Evolutionary conservation across 2,888 invertebrate species (phyloP).

Genomic region (Drosophila tripunctata): DNA sequence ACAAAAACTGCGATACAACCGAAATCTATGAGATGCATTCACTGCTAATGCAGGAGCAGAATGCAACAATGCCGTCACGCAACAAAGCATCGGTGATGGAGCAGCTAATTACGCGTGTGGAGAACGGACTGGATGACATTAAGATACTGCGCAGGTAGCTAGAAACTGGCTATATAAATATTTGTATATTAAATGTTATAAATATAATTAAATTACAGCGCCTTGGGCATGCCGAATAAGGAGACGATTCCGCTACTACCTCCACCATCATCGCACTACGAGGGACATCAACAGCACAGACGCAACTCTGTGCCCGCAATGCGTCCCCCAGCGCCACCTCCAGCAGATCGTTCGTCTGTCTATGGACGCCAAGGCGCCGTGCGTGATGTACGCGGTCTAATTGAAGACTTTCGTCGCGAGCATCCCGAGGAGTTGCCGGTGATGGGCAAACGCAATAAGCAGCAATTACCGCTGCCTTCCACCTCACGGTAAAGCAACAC

Average conservation of each 20-base stretch:
- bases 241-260: not conserved
- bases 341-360: constrained; percentile 7
- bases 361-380: constrained; percentile 89
- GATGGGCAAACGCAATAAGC: constrained; percentile 87
- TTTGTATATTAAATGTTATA: too few relatives aligned
- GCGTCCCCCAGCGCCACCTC: constrained; percentile 27
- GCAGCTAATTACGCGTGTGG: constrained; percentile 35
- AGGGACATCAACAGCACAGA: constrained; percentile 13
- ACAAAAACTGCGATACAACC: constrained; percentile 37
- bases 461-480: constrained; percentile 8
- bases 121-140: constrained; percentile 40
- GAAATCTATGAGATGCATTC: constrained; percentile 54
- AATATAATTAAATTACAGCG: constrained; percentile 17
- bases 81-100: constrained; percentile 29
- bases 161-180: too few relatives aligned
- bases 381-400: constrained; percentile 92
- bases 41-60: constrained; percentile 36
- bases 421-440: constrained; percentile 90
- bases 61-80: constrained; percentile 22
- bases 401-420: constrained; percentile 91
- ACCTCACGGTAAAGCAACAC: constrained; percentile 22
- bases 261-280: constrained; percentile 14
- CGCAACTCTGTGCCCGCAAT: constrained; percentile 45
- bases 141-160: constrained; percentile 44
- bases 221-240: constrained; percentile 34